These are phyloP conservation scores for Ceratotherium simum DNA, from an alignment of 2,113 vertebrate genomes.

Conservation along the genomic window DNA sequence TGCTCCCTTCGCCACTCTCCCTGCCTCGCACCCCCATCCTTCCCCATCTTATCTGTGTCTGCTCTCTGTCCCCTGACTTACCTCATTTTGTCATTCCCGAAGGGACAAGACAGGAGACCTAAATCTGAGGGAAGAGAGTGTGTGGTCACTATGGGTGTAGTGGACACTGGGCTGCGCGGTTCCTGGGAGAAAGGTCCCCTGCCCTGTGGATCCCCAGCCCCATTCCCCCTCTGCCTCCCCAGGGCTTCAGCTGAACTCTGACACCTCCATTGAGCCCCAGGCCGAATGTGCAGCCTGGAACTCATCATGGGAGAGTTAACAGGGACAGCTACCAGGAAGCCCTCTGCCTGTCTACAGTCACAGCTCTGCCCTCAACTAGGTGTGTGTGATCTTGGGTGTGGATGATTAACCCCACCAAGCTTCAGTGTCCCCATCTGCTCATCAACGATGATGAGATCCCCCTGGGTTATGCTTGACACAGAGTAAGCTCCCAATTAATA, in stretches of 20 bases:
- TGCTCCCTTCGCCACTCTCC: not conserved
- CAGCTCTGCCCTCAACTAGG: not conserved
- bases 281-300: rapidly evolving
- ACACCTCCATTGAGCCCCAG: not conserved
- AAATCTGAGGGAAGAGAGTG: not conserved
- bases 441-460: not conserved
- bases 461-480: not conserved
- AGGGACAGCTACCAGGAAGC: not conserved
- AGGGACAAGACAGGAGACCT: not conserved
- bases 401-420: not conserved
- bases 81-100: not conserved
- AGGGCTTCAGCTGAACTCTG: not conserved
- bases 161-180: rapidly evolving
- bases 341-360: not conserved
- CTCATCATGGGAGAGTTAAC: not conserved
- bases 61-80: not conserved
- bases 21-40: rapidly evolving
- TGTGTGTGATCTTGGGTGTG: not conserved
- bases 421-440: not conserved
- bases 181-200: not conserved
- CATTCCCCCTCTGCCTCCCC: not conserved
- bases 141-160: not conserved
- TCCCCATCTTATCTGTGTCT: rapidly evolving
- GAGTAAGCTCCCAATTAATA: not conserved
- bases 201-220: not conserved